Base-by-base conservation (phyloP, 2,113 vertebrate species). In the Urocynchramus pylzowi region DNA sequence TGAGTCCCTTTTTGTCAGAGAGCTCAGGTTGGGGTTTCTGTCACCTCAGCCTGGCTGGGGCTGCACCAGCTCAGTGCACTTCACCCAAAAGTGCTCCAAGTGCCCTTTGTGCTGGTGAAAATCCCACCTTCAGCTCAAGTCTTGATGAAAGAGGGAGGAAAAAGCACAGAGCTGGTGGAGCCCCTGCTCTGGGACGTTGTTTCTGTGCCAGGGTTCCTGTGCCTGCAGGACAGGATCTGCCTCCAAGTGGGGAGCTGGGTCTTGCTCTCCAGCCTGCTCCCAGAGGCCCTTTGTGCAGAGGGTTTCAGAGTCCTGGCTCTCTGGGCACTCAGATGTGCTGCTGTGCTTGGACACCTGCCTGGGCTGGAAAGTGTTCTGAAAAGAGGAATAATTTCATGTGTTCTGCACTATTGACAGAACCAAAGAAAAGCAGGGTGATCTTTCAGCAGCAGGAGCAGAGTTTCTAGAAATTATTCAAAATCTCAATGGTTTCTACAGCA, bases 281-380 rank as follows among this genome's bases (percentile, higher is more conserved):
- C 77, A 78, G 92, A 60, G 90, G 44, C 89, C 77, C 26, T 6
- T 91, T 85, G 56, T 76, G n/a, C 88, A 92, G 76, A 80, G 67
- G 57, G 49, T 92, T 91, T 85, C 90, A 49, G 65, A 82, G 53
- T 57, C 60, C 87, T 44, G 84, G 37, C 87, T 97, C 63, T 53
- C 80, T 61, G 64, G 57, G 76, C 82, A 37, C 69, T 82, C 77
- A 75, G 52, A 56, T 85, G 42, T 75, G 86, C 90, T 3, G 67
- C 96, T 93, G 90, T 85, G 95, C 92, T 94, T 96, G 87, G 90
- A 79, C 94, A 93, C 92, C 92, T 96, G 94, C 57, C 69, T 73
- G 74, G 64, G 73, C 60, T 87, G 82, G 53, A 27, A 79, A 76
- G 49, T 49, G 67, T 49, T 91, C 60, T 89, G 73, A 44, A 64